A percentile compares a stretch with the other conserved stretches of the same genome.
These are phyloP conservation scores for Ranitomeya variabilis DNA, from an alignment of 2,113 vertebrate species.

Conservation along the genomic window DNA sequence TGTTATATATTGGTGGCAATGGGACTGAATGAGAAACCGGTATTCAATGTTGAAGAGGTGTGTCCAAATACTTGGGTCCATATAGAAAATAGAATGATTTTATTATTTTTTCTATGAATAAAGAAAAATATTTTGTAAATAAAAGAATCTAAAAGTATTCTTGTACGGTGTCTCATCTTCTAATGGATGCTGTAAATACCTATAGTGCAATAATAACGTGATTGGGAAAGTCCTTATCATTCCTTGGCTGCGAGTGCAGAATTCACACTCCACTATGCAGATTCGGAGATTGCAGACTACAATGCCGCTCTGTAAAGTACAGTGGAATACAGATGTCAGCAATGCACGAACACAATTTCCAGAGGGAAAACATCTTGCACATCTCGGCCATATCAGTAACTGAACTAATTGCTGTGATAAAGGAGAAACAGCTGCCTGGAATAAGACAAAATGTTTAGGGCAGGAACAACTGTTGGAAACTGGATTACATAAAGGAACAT, in stretches of 20 bases:
- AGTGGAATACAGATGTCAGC: constrained; percentile 33
- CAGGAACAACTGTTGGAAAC: constrained; percentile 40
- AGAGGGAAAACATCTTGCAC: background rate
- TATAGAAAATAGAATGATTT: too few relatives aligned
- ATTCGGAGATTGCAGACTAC: constrained; percentile 36
- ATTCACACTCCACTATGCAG: constrained; percentile 21
- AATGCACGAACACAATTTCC: constrained; percentile 27
- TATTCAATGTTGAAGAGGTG: too few relatives aligned
- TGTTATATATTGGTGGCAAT: too few relatives aligned
- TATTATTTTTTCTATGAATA: background rate
- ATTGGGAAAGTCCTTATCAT: constrained; percentile 34
- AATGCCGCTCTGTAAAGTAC: constrained; percentile 31
- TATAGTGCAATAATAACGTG: background rate
- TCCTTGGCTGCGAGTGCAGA: constrained; percentile 20
- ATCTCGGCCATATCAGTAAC: constrained; percentile 29
- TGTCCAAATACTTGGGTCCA: too few relatives aligned
- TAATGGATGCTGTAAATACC: background rate
- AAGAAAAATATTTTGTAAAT: background rate
- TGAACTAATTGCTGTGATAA: constrained; percentile 43
- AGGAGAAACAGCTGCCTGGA: constrained; percentile 46
- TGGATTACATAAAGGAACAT: constrained; percentile 7
- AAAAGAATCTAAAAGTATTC: background rate
- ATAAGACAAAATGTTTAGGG: background rate
- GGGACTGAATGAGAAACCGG: too few relatives aligned
- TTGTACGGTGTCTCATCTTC: background rate